Evolutionary conservation across 2,113 vertebrate genomes (phyloP), one percentile per base, ranked within the genome.

Genomic region (Menura novaehollandiae): DNA sequence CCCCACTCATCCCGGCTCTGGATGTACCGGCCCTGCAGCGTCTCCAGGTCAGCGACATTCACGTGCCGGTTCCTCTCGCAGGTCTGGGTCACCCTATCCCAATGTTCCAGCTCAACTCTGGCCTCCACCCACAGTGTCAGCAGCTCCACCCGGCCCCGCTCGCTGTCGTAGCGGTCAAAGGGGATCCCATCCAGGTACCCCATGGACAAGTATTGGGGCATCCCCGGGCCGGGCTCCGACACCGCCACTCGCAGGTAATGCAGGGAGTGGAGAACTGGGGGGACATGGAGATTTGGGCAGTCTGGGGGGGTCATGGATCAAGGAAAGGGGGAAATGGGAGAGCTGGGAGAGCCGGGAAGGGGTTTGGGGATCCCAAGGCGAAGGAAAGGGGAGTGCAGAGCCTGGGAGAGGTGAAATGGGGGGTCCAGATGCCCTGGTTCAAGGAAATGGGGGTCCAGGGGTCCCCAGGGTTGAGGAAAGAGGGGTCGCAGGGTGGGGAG

Each of bases 11-110:
- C 22, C 32, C 64, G 4, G 10, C 64, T 67, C 64, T 67, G 32
- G 43, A 46, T 67, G 64, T 67, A 67, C 11, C 5, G 15, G 22
- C 4, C 32, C 4, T 2, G 11, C 8, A 0, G 1, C 3, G 0
- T 47, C 32, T 47, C 2, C 43, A 67, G 64, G 64, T 14, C 6
- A 20, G 13, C 15, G 13, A 0, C 0, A n/a, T n/a, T n/a, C 3
- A 3, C 1, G 8, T 66, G 63, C 41, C 24, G 1, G 8, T 3
- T 12, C 5, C 7, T 2, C 21, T 2, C 1, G 0, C 8, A 30
- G 15, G 6, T 66, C 30, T 7, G 0, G 5, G 0, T n/a, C n/a
- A n/a, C n/a, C n/a, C n/a, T 0, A 46, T 33, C 43, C 63, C 63
- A 66, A 43, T 18, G 53, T 53, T 16, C 49, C 21, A 11, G 68